Conservation (phyloP, 1,140 invertebrate genomes). For the Neomicropteryx cornuta region DNA sequence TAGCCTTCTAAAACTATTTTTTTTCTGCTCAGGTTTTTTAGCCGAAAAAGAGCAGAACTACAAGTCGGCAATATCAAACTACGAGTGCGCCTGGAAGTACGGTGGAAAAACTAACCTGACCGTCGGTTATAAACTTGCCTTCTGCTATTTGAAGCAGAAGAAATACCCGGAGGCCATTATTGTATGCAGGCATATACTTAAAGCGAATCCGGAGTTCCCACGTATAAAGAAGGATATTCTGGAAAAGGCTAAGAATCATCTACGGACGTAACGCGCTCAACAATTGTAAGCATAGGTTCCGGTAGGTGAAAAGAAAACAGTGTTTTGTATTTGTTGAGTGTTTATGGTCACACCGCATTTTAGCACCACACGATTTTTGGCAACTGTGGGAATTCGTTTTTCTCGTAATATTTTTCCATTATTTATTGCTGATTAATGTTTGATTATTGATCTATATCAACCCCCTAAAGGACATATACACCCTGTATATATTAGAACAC, state of each 20-base stretch:
- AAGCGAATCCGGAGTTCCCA: slow-evolving; percentile 76
- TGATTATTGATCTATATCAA: too few relatives aligned
- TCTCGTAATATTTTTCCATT: too few relatives aligned
- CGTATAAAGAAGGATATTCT: slow-evolving; percentile 88
- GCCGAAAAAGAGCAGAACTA: slow-evolving; percentile 90
- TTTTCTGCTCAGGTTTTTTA: slow-evolving; percentile 69
- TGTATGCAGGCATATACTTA: slow-evolving; percentile 67
- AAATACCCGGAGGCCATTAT: slow-evolving; percentile 64
- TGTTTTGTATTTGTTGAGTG: too few relatives aligned
- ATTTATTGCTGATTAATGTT: too few relatives aligned
- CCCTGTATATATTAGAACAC: too few relatives aligned
- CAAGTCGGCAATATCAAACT: slow-evolving; percentile 73
- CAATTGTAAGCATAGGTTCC: too few relatives aligned
- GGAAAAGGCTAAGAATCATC: slow-evolving; percentile 82
- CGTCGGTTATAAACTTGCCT: slow-evolving; percentile 87
- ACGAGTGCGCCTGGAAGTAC: slow-evolving; percentile 77
- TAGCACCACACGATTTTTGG: too few relatives aligned
- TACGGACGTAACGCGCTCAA: slow-evolving; percentile 64
- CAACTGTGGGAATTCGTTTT: too few relatives aligned
- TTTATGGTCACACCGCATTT: too few relatives aligned
- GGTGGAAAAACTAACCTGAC: slow-evolving; percentile 68
- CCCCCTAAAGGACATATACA: too few relatives aligned
- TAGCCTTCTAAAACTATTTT: too few relatives aligned
- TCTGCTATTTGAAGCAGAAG: slow-evolving; percentile 86
- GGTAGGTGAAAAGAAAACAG: background rate